phyloP scores from a whole-genome alignment of 92 coral and sea anemone species.

The Epizoanthus scotinus region DNA sequence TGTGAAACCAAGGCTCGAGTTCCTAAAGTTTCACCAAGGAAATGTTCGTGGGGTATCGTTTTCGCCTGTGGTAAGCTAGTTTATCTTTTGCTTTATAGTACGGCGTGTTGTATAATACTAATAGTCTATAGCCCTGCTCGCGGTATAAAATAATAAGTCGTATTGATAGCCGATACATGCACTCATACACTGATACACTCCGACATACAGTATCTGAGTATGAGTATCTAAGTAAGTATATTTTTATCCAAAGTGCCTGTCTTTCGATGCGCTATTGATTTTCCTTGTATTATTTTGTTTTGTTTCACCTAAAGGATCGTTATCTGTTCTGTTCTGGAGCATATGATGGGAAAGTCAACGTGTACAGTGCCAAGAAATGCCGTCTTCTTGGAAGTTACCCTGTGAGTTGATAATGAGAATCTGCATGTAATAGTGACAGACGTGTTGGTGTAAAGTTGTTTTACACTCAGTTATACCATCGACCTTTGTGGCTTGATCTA shows the following conservation, averaged over 20 bases:
- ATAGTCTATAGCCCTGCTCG: background rate
- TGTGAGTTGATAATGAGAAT: constrained; percentile 44
- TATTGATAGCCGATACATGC: too few species aligned
- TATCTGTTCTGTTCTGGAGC: constrained; percentile 92
- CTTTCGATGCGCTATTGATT: background rate
- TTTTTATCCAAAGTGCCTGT: too few species aligned
- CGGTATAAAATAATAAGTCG: too few species aligned
- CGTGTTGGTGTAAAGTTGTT: background rate
- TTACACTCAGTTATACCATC: too few species aligned
- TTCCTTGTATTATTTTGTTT: constrained; percentile 1
- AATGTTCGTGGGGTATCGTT: constrained; percentile 87
- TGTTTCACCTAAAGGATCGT: constrained; percentile 58
- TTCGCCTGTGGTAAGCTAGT: constrained; percentile 87
- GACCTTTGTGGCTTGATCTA: too few species aligned
- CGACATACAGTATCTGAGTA: too few species aligned
- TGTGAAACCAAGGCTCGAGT: constrained; percentile 68
- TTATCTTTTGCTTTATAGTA: background rate
- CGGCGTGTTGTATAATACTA: background rate
- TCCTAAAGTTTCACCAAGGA: constrained; percentile 81
- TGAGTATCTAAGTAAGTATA: too few species aligned
- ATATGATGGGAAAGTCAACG: constrained; percentile 85
- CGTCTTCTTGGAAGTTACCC: constrained; percentile 84
- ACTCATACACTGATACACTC: too few species aligned
- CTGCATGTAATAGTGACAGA: too few species aligned
- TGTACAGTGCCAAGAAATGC: constrained; percentile 86